phyloP scores from a whole-genome alignment of 2,797 vertebrate species.

The Loriculus beryllinus region DNA sequence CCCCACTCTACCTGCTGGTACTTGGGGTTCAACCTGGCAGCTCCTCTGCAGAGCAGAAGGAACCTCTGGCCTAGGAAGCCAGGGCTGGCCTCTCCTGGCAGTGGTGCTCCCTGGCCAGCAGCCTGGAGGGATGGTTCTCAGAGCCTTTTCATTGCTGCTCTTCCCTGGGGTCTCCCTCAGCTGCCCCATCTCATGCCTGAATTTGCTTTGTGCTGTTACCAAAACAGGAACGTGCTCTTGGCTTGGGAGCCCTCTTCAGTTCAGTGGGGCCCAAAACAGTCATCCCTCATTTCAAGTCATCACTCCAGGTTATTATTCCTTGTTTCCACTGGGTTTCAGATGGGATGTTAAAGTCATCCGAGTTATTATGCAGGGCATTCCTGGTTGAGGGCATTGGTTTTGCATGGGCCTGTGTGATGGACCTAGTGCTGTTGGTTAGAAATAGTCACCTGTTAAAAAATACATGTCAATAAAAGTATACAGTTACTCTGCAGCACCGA shows the following conservation, averaged over 20 bases:
- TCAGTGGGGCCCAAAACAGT: neutral
- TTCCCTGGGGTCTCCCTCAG: neutral
- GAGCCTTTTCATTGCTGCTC: neutral
- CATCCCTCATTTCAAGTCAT: neutral
- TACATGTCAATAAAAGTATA: slow-evolving; percentile 19
- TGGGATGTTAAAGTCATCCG: neutral
- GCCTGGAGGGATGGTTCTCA: neutral
- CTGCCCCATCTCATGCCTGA: neutral
- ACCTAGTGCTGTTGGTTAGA: neutral
- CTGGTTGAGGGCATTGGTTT: neutral
- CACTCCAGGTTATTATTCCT: neutral
- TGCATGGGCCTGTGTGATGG: neutral
- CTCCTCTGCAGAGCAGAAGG: neutral
- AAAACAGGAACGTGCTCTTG: neutral
- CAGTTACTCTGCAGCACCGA: slow-evolving; percentile 25
- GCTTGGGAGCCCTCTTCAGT: neutral
- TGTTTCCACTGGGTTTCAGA: neutral
- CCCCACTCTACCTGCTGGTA: neutral
- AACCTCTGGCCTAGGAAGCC: neutral
- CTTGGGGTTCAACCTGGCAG: neutral
- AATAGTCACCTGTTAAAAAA: slow-evolving; percentile 58
- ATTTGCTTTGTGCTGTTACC: neutral
- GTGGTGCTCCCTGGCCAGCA: fast-evolving
- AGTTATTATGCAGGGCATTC: neutral
- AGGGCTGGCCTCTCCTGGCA: neutral